Evolutionary conservation across 2,113 vertebrate genomes (phyloP).

Genomic region (Toxotes chatareus): DNA sequence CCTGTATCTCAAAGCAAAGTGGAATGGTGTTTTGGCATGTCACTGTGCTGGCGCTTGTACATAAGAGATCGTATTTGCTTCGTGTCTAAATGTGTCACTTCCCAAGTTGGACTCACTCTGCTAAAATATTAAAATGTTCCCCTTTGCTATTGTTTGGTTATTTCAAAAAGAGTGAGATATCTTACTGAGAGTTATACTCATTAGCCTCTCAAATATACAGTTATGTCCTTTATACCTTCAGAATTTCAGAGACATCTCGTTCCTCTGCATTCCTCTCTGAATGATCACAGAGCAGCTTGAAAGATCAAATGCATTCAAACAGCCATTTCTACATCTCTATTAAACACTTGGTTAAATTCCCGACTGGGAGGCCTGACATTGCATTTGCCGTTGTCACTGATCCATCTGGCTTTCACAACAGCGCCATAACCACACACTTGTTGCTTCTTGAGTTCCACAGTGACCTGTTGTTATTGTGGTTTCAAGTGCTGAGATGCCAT

Average conservation of each 20-base stretch:
- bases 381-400: not conserved
- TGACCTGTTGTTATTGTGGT: constrained; percentile 13
- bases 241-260: not conserved
- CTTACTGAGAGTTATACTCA: constrained; percentile 1
- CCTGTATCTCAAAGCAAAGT: constrained; percentile 1
- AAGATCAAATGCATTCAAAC: not conserved
- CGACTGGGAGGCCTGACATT: not conserved
- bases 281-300: not conserved
- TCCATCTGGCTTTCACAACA: constrained; percentile 1
- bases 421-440: not conserved
- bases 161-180: not conserved
- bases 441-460: constrained; percentile 3
- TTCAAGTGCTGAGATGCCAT: constrained; percentile 14
- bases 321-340: not conserved
- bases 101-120: not conserved
- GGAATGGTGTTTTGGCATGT: not conserved
- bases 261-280: not conserved
- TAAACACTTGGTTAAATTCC: not conserved
- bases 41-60: not conserved
- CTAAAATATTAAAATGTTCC: not conserved
- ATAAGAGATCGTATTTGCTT: not conserved
- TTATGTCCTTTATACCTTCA: not conserved
- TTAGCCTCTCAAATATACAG: not conserved
- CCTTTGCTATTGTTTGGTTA: not conserved
- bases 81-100: not conserved